phyloP scores from a whole-genome alignment of 2,888 invertebrate species.

The Lucinisca nassula region DNA sequence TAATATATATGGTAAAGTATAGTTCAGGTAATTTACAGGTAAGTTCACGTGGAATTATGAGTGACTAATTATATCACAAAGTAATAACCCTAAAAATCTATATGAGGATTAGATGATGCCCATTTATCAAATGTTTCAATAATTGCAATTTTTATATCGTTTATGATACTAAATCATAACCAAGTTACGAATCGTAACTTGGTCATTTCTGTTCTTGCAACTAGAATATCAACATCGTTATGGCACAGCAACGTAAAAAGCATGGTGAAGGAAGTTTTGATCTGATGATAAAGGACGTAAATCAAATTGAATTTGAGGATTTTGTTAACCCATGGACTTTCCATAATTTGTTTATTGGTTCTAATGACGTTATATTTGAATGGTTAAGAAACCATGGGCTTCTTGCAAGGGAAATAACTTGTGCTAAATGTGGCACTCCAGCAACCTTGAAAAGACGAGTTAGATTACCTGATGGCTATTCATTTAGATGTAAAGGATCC shows the following conservation, averaged over 20 bases:
- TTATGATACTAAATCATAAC: no score
- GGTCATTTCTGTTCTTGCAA: not conserved
- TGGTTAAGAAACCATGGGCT: not conserved
- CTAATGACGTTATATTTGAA: not conserved
- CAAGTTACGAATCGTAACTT: no score
- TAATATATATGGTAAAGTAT: not conserved
- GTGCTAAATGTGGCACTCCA: not conserved
- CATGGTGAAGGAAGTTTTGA: not conserved
- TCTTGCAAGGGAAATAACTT: not conserved
- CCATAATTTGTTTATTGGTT: not conserved
- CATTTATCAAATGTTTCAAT: no score
- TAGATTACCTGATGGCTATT: not conserved
- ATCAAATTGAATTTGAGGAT: not conserved
- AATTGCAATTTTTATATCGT: no score
- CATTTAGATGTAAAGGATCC: not conserved
- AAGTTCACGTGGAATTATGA: not conserved
- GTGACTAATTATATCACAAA: no score
- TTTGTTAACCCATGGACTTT: constrained; percentile 33
- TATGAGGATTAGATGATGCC: no score
- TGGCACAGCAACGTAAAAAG: not conserved
- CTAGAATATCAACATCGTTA: not conserved
- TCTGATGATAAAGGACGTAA: not conserved
- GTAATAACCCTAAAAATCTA: no score
- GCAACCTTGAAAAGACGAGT: not conserved
- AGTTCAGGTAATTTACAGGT: not conserved